Base-by-base conservation (phyloP, 2,888 invertebrate genomes). In the Dolomedes plantarius region DNA sequence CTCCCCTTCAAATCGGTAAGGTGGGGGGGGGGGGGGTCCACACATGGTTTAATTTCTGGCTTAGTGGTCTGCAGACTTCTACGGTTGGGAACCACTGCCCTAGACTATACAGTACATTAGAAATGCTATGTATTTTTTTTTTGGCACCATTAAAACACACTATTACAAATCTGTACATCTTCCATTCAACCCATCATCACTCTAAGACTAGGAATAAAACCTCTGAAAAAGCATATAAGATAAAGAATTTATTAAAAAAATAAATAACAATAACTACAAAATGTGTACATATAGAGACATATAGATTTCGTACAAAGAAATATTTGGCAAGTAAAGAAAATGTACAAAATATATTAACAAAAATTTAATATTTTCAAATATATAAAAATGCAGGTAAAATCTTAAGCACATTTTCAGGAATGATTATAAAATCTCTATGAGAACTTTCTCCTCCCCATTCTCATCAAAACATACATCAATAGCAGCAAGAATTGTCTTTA, bases 401-500 rank as follows among this genome's bases (percentile, higher is more conserved):
- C 11, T 2, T 7, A 23, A 56, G 23, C 56, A 56, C 3, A 56
- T 23, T 23, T 23, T 6, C 23, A 7, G 23, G 56, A 56, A 56
- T 56, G 56, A 23, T 67, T 76, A 77, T 62, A 77, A 68, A 50
- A 32, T 50, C 19, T 83, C 69, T 9, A 76, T 36, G 19, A 89
- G 64, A 56, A 89, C 88, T 39, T 88, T 79, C 27, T 86, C 81
- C 75, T 83, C 73, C 0, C 86, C 78, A 74, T 88, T 83, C 68
- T 87, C 81, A 11, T 89, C 86, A 28, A 88, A 65, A 65, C 89
- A 89, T 27, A 89, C 73, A 39, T 88, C 76, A 19, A 96, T 93
- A 74, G 95, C 94, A 13, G 95, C 95, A 91, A 95, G 95, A 64
- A 97, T 92, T 89, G 95, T 93, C 74, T 94, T 91, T 50, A 97